Evolutionary conservation across 2,113 vertebrate genomes (phyloP), one percentile per base, ranked within the genome.

Genomic region (Dolichotis patagonum): DNA sequence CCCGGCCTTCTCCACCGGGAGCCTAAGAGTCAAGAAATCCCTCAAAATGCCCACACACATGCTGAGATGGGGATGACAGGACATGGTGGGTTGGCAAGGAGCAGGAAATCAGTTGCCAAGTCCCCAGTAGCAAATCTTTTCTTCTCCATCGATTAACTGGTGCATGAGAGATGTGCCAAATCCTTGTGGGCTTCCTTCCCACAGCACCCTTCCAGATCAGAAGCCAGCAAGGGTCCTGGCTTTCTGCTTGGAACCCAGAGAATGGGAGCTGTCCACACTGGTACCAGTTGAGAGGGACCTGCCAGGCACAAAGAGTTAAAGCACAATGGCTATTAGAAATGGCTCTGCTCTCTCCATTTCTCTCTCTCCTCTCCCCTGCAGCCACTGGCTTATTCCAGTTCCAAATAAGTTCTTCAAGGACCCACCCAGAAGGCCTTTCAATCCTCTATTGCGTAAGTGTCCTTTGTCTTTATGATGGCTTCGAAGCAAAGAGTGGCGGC

Each of bases 371-470:
- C 91, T 92, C n/a, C 22, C n/a, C 83, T 52, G 19, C 86, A 97
- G 96, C 86, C 63, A 93, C 83, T 22, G 91, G 73, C 32, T 58
- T 95, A 30, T 97, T 97, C 94, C 63, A 26, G 1, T 98, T 95
- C 52, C 14, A n/a, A 0, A 0, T 94, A 16, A 85, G 24, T 41
- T 62, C 24, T 7, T 4, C 38, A 56, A 81, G 1, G 22, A 67
- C 67, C 1, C 80, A 30, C 41, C 5, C 41, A 13, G 5, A n/a
- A n/a, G 96, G 97, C 26, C 78, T 97, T 43, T 35, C 32, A 2
- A n/a, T 83, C 62, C 0, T 20, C 46, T 98, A 93, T 49, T 97
- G 96, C 30, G 97, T 98, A 95, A 97, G 97, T 97, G 63, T 20
- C 49, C 58, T 65, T 28, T 62, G 32, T 43, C 67, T 7, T 71